Conservation (phyloP, 2,888 invertebrate species). For the Anorthoa munda region DNA sequence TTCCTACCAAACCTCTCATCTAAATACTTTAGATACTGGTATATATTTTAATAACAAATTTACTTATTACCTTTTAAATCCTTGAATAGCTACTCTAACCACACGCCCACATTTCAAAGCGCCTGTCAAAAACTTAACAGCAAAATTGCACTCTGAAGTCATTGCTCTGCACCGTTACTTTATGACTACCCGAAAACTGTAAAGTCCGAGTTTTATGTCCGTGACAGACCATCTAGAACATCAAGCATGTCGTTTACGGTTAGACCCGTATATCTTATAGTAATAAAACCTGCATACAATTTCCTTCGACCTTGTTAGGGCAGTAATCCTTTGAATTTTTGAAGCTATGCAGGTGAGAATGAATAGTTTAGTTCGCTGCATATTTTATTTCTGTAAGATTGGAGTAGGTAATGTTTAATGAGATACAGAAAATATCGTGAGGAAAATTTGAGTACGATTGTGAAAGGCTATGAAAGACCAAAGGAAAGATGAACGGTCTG, state of each 20-base stretch:
- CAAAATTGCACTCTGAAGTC: constrained; percentile 53
- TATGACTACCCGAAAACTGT: constrained; percentile 58
- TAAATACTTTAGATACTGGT: too few species aligned
- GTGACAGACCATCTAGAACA: constrained; percentile 57
- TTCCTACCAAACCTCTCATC: too few species aligned
- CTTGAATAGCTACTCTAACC: not conserved
- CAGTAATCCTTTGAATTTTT: constrained; percentile 45
- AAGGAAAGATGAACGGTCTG: too few species aligned
- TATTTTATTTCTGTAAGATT: constrained; percentile 13
- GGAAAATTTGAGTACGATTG: not conserved
- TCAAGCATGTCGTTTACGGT: constrained; percentile 63
- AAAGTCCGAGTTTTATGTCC: constrained; percentile 63
- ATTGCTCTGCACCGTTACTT: constrained; percentile 53
- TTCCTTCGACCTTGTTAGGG: constrained; percentile 66
- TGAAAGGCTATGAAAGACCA: too few species aligned
- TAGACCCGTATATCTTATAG: constrained; percentile 70
- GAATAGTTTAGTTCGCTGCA: not conserved
- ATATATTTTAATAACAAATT: not conserved
- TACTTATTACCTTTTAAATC: not conserved
- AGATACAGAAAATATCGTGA: not conserved
- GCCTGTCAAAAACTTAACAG: constrained; percentile 54
- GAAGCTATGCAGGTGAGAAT: constrained; percentile 24
- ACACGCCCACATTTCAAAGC: constrained; percentile 9
- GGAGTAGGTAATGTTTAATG: not conserved
- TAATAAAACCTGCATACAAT: constrained; percentile 75